Evolutionary conservation across 2,797 vertebrate species (phyloP), one percentile per base, ranked within the genome.

Genomic region (Tapera naevia): DNA sequence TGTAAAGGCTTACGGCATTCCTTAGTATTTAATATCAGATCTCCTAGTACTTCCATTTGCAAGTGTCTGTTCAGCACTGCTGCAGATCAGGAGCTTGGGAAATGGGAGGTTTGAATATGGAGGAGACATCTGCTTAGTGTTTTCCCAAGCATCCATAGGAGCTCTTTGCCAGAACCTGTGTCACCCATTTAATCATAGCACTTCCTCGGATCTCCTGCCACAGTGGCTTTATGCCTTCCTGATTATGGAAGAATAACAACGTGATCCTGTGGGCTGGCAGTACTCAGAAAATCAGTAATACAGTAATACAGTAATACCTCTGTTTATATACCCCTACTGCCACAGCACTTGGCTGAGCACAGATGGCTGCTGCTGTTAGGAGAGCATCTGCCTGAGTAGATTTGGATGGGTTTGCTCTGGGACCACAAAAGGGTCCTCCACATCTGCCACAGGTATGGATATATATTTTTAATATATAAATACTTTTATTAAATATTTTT

Each of bases 311-410:
- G 10, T 33, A 30, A 16, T 13, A 13, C 14, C 12, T 51, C 14
- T 50, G 28, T 56, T 61, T 28, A 33, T 30, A 3, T 13, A 27
- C 9, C 17, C n/a, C 7, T 61, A 1, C 43, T 72, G 28, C 54
- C 5, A 4, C 17, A 14, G n/a, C 2, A 1, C 78, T 37, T 1
- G 3, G 41, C 54, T n/a, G 54, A 73, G 54, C 48, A 17, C 1
- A 1, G 7, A 48, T 7, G 33, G 41, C 53, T 23, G 46, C 22
- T 67, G 3, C 53, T 80, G 4, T 12, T 28, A 12, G 15, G 41
- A 72, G 17, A 57, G 21, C 4, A 6, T n/a, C 81, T 51, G 41
- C n/a, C 51, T 35, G 14, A 21, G 37, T 27, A 71, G 22, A 37
- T 67, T 17, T 6, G 10, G 3, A 3, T 71, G 46, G n/a, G 13